Conservation (phyloP, 2,113 vertebrate genomes). For the Cricetomys ansorgei region DNA sequence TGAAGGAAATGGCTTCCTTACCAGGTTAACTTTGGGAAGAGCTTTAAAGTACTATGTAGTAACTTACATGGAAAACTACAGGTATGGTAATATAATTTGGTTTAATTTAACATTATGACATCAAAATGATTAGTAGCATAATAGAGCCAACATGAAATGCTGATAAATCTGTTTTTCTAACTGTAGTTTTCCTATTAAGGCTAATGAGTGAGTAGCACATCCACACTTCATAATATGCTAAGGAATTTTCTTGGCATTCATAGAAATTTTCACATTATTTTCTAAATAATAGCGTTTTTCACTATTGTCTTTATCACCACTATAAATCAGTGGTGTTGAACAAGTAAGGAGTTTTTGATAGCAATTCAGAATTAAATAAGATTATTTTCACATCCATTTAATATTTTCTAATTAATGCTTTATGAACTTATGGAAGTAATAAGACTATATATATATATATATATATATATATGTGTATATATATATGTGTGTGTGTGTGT, state of each 20-base stretch:
- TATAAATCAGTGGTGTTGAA: neutral
- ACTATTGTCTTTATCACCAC: neutral
- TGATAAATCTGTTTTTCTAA: conserved; percentile 4
- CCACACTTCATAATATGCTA: conserved; percentile 15
- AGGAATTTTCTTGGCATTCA: conserved; percentile 43
- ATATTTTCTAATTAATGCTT: conserved; percentile 19
- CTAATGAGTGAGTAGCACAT: neutral
- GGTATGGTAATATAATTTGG: conserved; percentile 8
- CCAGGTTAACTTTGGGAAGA: neutral
- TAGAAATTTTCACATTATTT: conserved; percentile 38
- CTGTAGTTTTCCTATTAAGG: neutral
- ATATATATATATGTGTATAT: neutral
- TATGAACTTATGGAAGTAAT: neutral
- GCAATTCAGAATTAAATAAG: conserved; percentile 32
- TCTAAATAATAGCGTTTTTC: neutral
- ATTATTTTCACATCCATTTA: neutral
- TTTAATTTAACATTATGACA: conserved; percentile 2
- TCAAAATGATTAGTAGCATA: neutral
- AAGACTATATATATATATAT: neutral
- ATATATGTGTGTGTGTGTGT: too few relatives aligned
- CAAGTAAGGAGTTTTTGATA: neutral
- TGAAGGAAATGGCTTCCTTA: neutral
- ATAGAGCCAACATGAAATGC: neutral
- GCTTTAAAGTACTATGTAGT: conserved; percentile 15
- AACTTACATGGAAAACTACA: neutral